Base-by-base conservation (phyloP, 2,888 invertebrate genomes). In the Protodeltote pygarga region DNA sequence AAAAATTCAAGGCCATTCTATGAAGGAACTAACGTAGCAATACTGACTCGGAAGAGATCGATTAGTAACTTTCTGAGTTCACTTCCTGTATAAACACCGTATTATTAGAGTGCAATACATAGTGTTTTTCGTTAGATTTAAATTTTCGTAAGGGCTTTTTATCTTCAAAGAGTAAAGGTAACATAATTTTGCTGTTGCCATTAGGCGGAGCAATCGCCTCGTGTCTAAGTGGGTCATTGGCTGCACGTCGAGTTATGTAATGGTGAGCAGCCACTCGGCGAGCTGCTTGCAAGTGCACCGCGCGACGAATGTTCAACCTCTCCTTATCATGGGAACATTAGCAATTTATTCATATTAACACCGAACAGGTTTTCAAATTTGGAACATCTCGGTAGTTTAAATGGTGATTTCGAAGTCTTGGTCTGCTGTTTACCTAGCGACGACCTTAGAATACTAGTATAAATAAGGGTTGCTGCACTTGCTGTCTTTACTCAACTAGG, bases 211-310 rank as follows among this genome's bases (percentile, higher is more conserved):
- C 76, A 76, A 77, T 78, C 66, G 74, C 59, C 73, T 73, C 71
- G 61, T 68, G 63, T 20, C 57, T 77, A 89, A 83, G 84, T 89
- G 72, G 87, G 89, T 85, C 89, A 89, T 87, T 89, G 88, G 83
- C 87, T 88, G 85, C 87, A 89, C 86, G 86, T 87, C 79, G 74
- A 32, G 65, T 90, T 87, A 86, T 84, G 89, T 83, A 89, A 88
- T 72, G 65, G 55, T 60, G 69, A 71, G 71, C 69, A 58, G 71
- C 55, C 58, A 42, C 57, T 61, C 55, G 53, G 48, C 65, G 68
- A 64, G 63, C 54, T 69, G 54, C 64, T 63, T 51, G 65, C 58
- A 54, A 63, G 55, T 69, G 73, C 62, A 70, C 29, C 38, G 32
- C 41, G 48, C 40, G 40, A 40, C 13, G 23, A 47, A n/a, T n/a